Conservation (phyloP, 2,113 vertebrate species). For the Panthera leo region DNA sequence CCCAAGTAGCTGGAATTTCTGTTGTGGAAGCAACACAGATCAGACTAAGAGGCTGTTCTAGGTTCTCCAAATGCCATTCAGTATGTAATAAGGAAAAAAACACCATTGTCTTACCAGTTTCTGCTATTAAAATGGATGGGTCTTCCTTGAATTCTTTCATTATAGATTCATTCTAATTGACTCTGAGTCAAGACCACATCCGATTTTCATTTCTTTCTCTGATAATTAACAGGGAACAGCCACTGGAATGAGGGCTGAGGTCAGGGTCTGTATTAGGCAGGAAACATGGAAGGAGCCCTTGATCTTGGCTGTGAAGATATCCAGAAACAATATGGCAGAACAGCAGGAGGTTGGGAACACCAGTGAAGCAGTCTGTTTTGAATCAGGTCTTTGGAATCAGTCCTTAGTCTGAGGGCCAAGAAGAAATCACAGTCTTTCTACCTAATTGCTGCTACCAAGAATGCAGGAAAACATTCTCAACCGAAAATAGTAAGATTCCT, state of each 20-base stretch:
- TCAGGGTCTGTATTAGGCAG: not conserved
- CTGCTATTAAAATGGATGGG: not conserved
- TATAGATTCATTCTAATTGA: not conserved
- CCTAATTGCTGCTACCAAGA: not conserved
- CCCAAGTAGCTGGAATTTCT: not conserved
- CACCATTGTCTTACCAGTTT: not conserved
- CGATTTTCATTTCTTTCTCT: not conserved
- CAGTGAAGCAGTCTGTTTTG: not conserved
- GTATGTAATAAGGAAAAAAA: not conserved
- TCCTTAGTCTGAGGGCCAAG: not conserved
- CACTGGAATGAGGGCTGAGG: not conserved
- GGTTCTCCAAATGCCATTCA: not conserved
- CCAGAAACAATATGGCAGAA: not conserved
- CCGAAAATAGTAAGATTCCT: not conserved
- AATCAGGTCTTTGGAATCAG: not conserved
- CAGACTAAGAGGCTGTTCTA: not conserved
- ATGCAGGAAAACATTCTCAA: not conserved
- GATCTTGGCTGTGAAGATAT: not conserved
- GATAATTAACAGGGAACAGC: not conserved
- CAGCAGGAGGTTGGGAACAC: not conserved
- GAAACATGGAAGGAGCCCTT: not conserved
- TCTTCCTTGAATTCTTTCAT: conserved; percentile 19
- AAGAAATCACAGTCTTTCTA: not conserved
- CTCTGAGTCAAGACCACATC: not conserved
- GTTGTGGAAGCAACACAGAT: not conserved